phyloP scores from a whole-genome alignment of 2,797 vertebrate genomes.

The Spinus pinus region DNA sequence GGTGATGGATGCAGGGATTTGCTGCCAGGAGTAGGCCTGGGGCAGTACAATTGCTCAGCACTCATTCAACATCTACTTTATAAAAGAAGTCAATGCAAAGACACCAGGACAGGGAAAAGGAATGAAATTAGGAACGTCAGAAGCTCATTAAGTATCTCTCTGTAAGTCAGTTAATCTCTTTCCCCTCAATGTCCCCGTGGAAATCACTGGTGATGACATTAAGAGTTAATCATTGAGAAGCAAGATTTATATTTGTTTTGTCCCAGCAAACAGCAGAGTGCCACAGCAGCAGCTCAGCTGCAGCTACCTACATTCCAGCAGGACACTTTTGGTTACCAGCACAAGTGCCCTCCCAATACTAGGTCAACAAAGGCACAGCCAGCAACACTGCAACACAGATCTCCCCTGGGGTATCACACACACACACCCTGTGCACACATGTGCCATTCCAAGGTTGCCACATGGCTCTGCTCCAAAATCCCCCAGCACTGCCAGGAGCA shows the following conservation, averaged over 20 bases:
- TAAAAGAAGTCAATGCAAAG: not conserved
- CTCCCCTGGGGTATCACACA: not conserved
- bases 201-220: not conserved
- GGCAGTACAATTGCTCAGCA: not conserved
- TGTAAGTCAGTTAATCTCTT: not conserved
- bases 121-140: conserved; percentile 3
- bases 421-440: accelerated
- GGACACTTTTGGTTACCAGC: not conserved
- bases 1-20: not conserved
- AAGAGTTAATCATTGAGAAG: not conserved
- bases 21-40: not conserved
- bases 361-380: not conserved
- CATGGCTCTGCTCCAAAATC: not conserved
- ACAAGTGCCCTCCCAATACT: accelerated
- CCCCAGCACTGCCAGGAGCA: not conserved
- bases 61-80: not conserved
- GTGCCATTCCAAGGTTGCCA: not conserved
- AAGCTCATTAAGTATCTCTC: not conserved
- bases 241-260: not conserved
- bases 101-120: not conserved
- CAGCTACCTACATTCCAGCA: not conserved
- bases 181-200: not conserved
- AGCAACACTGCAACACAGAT: accelerated
- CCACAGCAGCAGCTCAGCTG: not conserved
- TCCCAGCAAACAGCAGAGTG: not conserved